A percentile compares a stretch with the other conserved stretches of the same genome.
Conservation (phyloP, 64 coral and sea anemone species). For the Astreopora myriophthalma region DNA sequence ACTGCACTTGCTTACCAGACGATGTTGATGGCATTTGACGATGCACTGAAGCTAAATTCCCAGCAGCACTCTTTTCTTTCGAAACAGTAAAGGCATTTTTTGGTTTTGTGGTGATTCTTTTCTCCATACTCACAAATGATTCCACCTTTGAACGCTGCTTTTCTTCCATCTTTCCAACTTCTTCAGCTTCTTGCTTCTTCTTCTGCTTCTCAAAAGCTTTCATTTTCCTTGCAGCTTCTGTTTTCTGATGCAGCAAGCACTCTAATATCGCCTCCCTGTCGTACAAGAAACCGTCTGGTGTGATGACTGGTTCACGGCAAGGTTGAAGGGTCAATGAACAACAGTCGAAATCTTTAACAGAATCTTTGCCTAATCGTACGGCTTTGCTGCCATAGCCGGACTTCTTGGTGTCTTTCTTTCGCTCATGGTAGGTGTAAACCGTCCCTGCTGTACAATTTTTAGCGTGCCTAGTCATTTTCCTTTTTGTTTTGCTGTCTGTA, state of each 20-base stretch:
- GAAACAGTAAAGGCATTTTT: conserved; percentile 71
- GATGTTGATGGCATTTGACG: conserved; percentile 75
- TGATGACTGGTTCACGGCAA: conserved; percentile 90
- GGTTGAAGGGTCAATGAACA: conserved; percentile 93
- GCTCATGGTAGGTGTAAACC: conserved; percentile 96
- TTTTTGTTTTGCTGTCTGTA: not conserved
- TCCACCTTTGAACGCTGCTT: conserved; percentile 80
- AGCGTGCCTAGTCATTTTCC: conserved; percentile 87
- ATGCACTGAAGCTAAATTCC: not conserved
- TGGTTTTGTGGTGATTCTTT: conserved; percentile 89
- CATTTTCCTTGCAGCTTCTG: conserved; percentile 83
- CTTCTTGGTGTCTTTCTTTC: conserved; percentile 88
- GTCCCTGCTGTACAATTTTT: conserved; percentile 95
- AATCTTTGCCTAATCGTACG: conserved; percentile 94
- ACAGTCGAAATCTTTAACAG: conserved; percentile 97
- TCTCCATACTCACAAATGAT: conserved; percentile 90
- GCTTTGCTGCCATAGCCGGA: conserved; percentile 98
- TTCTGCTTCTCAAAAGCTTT: conserved; percentile 99
- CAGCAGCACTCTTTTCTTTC: conserved; percentile 32
- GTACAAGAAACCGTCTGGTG: conserved; percentile 86
- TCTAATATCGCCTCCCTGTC: conserved; percentile 97
- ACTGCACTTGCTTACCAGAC: conserved; percentile 78
- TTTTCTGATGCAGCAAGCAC: conserved; percentile 95
- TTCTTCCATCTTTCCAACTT: conserved; percentile 61
- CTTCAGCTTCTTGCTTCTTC: conserved; percentile 75